Evolutionary conservation across 2,797 vertebrate genomes (phyloP).

Genomic region (Danio tinwini): DNA sequence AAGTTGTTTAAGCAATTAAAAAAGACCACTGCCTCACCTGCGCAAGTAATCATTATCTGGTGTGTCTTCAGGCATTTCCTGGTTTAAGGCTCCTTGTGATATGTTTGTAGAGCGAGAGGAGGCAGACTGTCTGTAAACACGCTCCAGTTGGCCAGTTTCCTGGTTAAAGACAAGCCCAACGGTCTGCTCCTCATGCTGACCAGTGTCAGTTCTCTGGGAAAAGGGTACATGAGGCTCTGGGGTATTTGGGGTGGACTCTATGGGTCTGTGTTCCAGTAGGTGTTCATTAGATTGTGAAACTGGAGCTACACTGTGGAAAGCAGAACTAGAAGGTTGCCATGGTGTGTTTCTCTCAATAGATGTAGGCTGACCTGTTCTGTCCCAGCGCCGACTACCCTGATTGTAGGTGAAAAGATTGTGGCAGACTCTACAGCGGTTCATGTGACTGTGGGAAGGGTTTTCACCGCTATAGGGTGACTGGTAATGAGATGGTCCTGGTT

Average conservation of each 20-base stretch:
- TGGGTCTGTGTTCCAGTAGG: slow-evolving; percentile 74
- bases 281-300: slow-evolving; percentile 78
- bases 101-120: slow-evolving; percentile 83
- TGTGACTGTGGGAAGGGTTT: slow-evolving; percentile 81
- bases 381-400: slow-evolving; percentile 85
- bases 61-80: slow-evolving; percentile 87
- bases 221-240: slow-evolving; percentile 27
- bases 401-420: slow-evolving; percentile 89
- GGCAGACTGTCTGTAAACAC: slow-evolving; percentile 83
- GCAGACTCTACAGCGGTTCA: slow-evolving; percentile 86
- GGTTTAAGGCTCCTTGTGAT: slow-evolving; percentile 89
- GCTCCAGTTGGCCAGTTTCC: slow-evolving; percentile 86
- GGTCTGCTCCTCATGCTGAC: slow-evolving; percentile 82
- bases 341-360: slow-evolving; percentile 68
- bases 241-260: slow-evolving; percentile 16
- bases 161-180: slow-evolving; percentile 87
- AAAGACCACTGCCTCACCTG: slow-evolving; percentile 75
- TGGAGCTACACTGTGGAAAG: slow-evolving; percentile 78
- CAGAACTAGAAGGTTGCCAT: slow-evolving; percentile 76
- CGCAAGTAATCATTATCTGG: slow-evolving; percentile 85
- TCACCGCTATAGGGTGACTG: slow-evolving; percentile 79
- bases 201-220: slow-evolving; percentile 62
- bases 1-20: background rate
- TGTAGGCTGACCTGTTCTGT: slow-evolving; percentile 74
- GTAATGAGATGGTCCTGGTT: slow-evolving; percentile 83